Evolutionary conservation across 2,888 invertebrate genomes (phyloP).

Genomic region (Trissolcus brochymenae): DNA sequence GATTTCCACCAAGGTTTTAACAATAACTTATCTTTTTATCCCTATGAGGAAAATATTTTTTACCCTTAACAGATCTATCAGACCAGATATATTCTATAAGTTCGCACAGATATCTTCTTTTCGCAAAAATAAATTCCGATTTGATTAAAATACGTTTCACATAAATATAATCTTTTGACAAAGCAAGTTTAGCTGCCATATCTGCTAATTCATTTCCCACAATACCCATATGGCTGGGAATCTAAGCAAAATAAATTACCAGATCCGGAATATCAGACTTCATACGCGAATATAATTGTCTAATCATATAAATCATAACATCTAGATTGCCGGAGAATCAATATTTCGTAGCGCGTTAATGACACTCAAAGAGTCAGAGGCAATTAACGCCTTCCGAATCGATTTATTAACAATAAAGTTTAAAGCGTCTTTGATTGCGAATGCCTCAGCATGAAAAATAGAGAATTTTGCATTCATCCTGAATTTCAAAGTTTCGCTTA

Average conservation of each 20-base stretch:
- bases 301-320: background rate
- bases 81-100: too few relatives aligned
- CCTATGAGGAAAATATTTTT: too few relatives aligned
- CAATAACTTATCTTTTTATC: too few relatives aligned
- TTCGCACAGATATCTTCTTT: too few relatives aligned
- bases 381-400: background rate
- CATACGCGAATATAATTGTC: background rate
- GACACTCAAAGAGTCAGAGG: background rate
- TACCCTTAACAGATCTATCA: too few relatives aligned
- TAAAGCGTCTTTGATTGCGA: background rate
- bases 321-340: background rate
- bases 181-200: too few relatives aligned
- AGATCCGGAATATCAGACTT: background rate
- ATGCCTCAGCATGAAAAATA: constrained; percentile 2
- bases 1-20: too few relatives aligned
- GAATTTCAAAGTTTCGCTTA: background rate
- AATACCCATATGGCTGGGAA: too few relatives aligned
- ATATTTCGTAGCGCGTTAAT: background rate
- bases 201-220: too few relatives aligned
- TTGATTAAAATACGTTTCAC: too few relatives aligned
- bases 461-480: background rate
- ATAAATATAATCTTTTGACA: too few relatives aligned
- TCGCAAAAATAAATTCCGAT: too few relatives aligned
- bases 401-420: background rate
- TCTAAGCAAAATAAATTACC: background rate